These are phyloP conservation scores for Cathartes aura DNA, from an alignment of 2,113 vertebrate genomes.

Conservation along the genomic window DNA sequence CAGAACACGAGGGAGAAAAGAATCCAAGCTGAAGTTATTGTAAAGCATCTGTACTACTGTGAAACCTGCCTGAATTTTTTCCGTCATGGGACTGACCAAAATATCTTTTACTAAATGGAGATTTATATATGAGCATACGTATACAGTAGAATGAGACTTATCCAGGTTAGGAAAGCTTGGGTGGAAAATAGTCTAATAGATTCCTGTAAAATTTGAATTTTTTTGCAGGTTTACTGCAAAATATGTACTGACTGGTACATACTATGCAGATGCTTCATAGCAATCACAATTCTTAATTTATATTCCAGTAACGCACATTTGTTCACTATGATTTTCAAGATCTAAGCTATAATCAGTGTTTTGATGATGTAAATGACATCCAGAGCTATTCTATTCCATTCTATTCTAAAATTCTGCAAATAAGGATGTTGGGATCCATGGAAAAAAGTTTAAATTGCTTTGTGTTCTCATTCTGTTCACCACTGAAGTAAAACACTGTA, in stretches of 20 bases:
- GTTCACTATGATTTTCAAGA: background rate
- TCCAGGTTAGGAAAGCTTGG: background rate
- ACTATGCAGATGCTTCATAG: background rate
- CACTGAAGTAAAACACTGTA: background rate
- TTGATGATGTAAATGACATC: constrained; percentile 12
- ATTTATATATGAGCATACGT: background rate
- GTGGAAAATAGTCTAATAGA: background rate
- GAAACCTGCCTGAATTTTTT: background rate
- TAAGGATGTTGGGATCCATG: background rate
- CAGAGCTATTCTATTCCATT: background rate
- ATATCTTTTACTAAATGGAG: background rate
- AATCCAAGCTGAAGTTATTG: background rate
- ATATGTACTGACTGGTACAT: background rate
- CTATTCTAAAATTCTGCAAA: background rate
- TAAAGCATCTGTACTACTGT: background rate
- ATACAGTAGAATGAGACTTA: background rate
- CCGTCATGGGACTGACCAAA: background rate
- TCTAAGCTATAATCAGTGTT: background rate
- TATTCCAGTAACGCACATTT: background rate
- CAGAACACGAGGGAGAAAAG: background rate
- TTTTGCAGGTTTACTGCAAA: background rate
- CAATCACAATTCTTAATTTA: background rate
- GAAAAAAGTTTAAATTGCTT: background rate
- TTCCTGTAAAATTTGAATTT: background rate
- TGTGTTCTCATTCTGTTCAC: background rate